Percentiles rank a stretch among this genome's conserved stretches.
Evolutionary conservation across 2,888 invertebrate species (phyloP).

Genomic region (Limnephilus rhombicus): DNA sequence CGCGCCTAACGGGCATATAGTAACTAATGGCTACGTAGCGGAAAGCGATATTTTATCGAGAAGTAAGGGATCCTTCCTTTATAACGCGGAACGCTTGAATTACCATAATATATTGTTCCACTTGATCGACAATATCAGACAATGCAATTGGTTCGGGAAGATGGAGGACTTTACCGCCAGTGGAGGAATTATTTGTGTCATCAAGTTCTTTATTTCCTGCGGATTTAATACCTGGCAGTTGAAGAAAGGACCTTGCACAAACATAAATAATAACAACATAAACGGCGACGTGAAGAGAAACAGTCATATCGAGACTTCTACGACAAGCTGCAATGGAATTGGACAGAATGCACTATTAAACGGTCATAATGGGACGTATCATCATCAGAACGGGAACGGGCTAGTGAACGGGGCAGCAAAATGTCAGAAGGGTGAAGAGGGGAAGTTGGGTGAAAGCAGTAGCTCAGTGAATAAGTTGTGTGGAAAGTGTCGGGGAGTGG

Average conservation of each 20-base stretch:
- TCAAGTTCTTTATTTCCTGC: slow-evolving; percentile 64
- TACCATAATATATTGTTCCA: slow-evolving; percentile 63
- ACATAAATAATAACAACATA: slow-evolving; percentile 56
- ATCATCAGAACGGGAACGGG: slow-evolving; percentile 43
- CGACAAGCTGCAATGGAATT: slow-evolving; percentile 54
- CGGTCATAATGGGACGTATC: slow-evolving; percentile 52
- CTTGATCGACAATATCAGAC: slow-evolving; percentile 63
- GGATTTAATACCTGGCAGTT: slow-evolving; percentile 63
- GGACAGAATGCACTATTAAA: slow-evolving; percentile 53
- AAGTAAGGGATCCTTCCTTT: slow-evolving; percentile 60
- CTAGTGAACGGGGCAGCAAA: slow-evolving; percentile 61
- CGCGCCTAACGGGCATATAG: slow-evolving; percentile 63
- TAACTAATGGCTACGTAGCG: slow-evolving; percentile 60
- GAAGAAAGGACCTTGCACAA: slow-evolving; percentile 48
- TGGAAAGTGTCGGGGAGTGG: slow-evolving; percentile 48
- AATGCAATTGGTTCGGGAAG: slow-evolving; percentile 65
- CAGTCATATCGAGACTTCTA: slow-evolving; percentile 49
- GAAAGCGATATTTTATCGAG: slow-evolving; percentile 59
- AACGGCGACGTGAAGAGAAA: slow-evolving; percentile 57
- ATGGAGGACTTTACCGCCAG: slow-evolving; percentile 62
- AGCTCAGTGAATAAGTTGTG: slow-evolving; percentile 46
- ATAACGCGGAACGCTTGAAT: slow-evolving; percentile 54
- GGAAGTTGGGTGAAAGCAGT: slow-evolving; percentile 22
- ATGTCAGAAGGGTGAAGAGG: slow-evolving; percentile 58
- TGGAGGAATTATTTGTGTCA: slow-evolving; percentile 62